Evolutionary conservation across 2,888 invertebrate species (phyloP), one percentile per base, ranked within the genome.

Genomic region (Buathra laborator): DNA sequence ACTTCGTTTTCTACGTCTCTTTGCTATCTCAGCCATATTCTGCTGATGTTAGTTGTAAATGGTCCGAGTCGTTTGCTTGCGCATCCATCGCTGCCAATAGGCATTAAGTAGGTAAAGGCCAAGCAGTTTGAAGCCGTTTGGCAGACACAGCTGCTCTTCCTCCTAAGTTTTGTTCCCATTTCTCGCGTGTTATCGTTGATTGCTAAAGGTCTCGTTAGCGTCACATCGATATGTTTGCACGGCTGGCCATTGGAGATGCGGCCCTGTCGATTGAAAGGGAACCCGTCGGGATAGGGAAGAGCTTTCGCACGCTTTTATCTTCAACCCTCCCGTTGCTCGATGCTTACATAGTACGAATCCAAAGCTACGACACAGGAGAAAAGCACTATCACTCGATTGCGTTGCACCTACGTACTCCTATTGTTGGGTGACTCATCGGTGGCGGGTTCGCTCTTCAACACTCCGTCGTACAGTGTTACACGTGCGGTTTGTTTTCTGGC

Each of bases 341-440:
- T 70, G 51, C 32, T 56, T 12, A 68, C 64, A 37, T 51, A 67
- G 68, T 68, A 81, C 62, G 59, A 43, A 16, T n/a, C 64, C 32
- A 46, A 79, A 74, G 67, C 37, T 14, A 56, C 59, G 16, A 53
- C 56, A 70, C 46, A 62, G 56, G 56, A 81, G 74, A 56, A 84
- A 81, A 85, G 77, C 84, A 78, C 81, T 77, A 84, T 81, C 80
- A 64, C 46, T 66, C 66, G 70, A 43, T 71, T 37, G 64, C 56
- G 59, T 82, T 83, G 81, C 82, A 86, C 81, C 81, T 78, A 83
- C 82, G 83, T 76, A 82, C 83, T 86, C 74, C 87, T 85, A 90
- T 89, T 89, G 89, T 87, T 86, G 87, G 89, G 86, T 91, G 91
- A 91, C 88, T 91, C 91, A 91, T 88, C 90, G 64, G 83, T 77